phyloP scores from a whole-genome alignment of 2,888 invertebrate genomes.

The Tenthredo notha region DNA sequence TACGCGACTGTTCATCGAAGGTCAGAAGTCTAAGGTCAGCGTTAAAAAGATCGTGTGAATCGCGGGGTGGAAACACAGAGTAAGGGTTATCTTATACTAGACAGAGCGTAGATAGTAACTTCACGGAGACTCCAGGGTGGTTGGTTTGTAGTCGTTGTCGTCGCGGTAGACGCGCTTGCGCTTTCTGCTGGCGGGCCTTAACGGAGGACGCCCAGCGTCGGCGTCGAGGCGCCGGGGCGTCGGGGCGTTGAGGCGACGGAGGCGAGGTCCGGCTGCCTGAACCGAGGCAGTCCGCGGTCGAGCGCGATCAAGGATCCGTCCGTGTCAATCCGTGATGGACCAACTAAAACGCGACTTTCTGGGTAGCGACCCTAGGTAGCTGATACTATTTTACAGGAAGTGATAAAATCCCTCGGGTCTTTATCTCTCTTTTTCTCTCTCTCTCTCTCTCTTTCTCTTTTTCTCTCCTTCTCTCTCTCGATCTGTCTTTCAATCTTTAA shows the following conservation, averaged over 20 bases:
- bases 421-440: background rate
- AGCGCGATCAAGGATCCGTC: constrained; percentile 48
- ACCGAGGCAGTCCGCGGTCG: constrained; percentile 48
- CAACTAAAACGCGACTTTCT: constrained; percentile 41
- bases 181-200: constrained; percentile 38
- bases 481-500: background rate
- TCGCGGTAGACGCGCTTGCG: constrained; percentile 42
- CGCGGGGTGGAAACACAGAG: background rate
- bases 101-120: constrained; percentile 23
- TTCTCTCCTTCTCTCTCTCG: background rate
- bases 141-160: constrained; percentile 33
- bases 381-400: constrained; percentile 8
- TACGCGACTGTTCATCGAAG: background rate
- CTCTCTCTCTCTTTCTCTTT: background rate
- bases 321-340: constrained; percentile 41
- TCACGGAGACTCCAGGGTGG: constrained; percentile 35
- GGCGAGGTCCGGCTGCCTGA: constrained; percentile 40
- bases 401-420: constrained; percentile 21
- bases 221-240: constrained; percentile 51
- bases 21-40: constrained; percentile 1
- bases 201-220: constrained; percentile 49
- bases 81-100: background rate
- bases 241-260: constrained; percentile 49
- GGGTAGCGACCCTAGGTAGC: constrained; percentile 48
- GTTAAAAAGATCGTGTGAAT: constrained; percentile 14